A percentile compares a stretch with the other conserved stretches of the same genome.
These are phyloP conservation scores for Standfussiana lucernea DNA, from an alignment of 2,888 invertebrate genomes.

Conservation along the genomic window DNA sequence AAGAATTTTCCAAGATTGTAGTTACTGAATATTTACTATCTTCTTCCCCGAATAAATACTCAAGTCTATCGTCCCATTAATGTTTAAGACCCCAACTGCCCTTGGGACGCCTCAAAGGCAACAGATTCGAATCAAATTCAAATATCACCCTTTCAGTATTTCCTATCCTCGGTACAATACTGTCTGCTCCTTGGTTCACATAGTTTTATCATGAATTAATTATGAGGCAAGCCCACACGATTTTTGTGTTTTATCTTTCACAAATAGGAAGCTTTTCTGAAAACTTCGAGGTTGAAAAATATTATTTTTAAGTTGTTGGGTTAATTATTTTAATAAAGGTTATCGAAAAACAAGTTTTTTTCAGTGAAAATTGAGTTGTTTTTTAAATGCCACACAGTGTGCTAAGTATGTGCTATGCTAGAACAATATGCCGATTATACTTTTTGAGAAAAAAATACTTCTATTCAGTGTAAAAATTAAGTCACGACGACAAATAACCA, in stretches of 20 bases:
- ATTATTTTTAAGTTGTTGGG: not conserved
- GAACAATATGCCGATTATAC: not conserved
- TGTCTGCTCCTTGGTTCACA: slow-evolving; percentile 50
- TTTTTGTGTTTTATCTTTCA: slow-evolving; percentile 28
- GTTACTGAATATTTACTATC: slow-evolving; percentile 43
- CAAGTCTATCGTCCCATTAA: slow-evolving; percentile 45
- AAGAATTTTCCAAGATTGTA: slow-evolving; percentile 1
- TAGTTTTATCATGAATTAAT: slow-evolving; percentile 64
- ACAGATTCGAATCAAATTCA: slow-evolving; percentile 68
- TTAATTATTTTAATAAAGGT: not conserved
- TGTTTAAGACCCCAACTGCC: slow-evolving; percentile 53
- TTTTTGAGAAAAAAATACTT: not conserved
- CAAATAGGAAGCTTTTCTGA: slow-evolving; percentile 3
- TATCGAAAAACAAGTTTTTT: not conserved
- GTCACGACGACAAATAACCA: not conserved
- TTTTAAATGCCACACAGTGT: not conserved
- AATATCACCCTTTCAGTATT: slow-evolving; percentile 65
- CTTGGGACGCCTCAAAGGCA: slow-evolving; percentile 63
- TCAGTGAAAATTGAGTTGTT: not conserved
- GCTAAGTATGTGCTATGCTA: no score
- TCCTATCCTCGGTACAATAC: slow-evolving; percentile 43
- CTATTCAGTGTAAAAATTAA: not conserved
- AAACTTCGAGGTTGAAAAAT: not conserved
- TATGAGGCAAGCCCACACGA: slow-evolving; percentile 38
- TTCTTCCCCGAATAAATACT: slow-evolving; percentile 49